Percentiles rank a stretch among this genome's conserved stretches.
phyloP scores from a whole-genome alignment of 2,113 vertebrate genomes.

The Lampris megalopsis region DNA sequence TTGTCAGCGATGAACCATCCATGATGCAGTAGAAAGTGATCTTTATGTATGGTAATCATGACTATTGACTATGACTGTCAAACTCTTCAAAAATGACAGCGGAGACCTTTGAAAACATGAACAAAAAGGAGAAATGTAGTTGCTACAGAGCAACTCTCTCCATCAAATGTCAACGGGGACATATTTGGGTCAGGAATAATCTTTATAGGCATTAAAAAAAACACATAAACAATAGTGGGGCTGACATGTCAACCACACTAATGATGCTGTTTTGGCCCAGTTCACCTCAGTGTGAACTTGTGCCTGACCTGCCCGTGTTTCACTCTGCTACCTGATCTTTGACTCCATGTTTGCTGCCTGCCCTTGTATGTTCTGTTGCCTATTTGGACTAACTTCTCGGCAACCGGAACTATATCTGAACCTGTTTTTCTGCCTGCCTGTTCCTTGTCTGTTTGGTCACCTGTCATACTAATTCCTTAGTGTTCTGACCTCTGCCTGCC shows the following conservation, averaged over 20 bases:
- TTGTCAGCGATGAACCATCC: background rate
- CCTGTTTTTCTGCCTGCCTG: too few species aligned
- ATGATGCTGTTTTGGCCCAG: too few species aligned
- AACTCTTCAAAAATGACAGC: conserved; percentile 20
- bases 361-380: too few species aligned
- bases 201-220: background rate
- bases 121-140: conserved; percentile 28
- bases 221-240: conserved; percentile 7
- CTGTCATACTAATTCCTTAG: too few species aligned
- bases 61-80: background rate
- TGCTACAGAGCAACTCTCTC: conserved; percentile 4
- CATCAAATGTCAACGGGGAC: background rate
- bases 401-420: too few species aligned
- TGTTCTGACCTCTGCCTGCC: too few species aligned
- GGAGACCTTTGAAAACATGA: conserved; percentile 16
- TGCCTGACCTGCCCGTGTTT: too few species aligned
- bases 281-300: too few species aligned
- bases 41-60: conserved; percentile 23
- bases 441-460: too few species aligned
- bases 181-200: background rate
- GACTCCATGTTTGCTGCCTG: too few species aligned
- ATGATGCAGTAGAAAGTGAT: conserved; percentile 33
- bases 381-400: too few species aligned
- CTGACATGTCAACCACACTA: background rate
- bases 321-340: too few species aligned